phyloP scores from a whole-genome alignment of 2,888 invertebrate species.

The Orthonevra nobilis region DNA sequence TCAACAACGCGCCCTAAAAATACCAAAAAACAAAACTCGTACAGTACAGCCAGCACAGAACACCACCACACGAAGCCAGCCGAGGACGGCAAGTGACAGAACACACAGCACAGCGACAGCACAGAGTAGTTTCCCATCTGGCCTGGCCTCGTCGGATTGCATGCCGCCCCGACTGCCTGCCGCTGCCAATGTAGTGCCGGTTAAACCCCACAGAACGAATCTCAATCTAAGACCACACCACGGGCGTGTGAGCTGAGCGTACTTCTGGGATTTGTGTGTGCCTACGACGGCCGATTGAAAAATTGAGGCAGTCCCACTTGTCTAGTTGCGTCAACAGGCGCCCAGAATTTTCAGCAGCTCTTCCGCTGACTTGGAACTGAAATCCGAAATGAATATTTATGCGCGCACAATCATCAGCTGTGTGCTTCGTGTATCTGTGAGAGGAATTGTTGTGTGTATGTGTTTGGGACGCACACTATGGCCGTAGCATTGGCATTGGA shows the following conservation, averaged over 20 bases:
- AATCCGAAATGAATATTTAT: constrained; percentile 3
- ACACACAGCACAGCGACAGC: constrained; percentile 2
- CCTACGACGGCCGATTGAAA: constrained; percentile 65
- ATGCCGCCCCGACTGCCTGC: constrained; percentile 64
- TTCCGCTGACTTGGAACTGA: not conserved
- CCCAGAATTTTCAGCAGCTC: constrained; percentile 58
- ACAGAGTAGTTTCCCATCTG: constrained; percentile 49
- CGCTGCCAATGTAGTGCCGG: constrained; percentile 55
- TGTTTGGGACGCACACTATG: constrained; percentile 35
- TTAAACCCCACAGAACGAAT: constrained; percentile 68
- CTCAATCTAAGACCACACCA: constrained; percentile 66
- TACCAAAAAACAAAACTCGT: constrained; percentile 48
- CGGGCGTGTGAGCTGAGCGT: constrained; percentile 57
- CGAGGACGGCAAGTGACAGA: constrained; percentile 1
- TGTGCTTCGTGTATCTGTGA: constrained; percentile 17
- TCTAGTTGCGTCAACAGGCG: constrained; percentile 72
- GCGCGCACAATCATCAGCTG: constrained; percentile 3
- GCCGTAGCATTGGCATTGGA: constrained; percentile 61
- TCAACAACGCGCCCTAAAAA: constrained; percentile 68
- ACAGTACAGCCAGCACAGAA: no score
- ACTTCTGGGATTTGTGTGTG: constrained; percentile 37
- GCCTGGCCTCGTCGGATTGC: constrained; percentile 51
- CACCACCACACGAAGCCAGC: constrained; percentile 17
- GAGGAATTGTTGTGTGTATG: constrained; percentile 25
- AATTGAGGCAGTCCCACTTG: constrained; percentile 75